Conservation (phyloP, 2,113 vertebrate species). For the Anseranas semipalmata region DNA sequence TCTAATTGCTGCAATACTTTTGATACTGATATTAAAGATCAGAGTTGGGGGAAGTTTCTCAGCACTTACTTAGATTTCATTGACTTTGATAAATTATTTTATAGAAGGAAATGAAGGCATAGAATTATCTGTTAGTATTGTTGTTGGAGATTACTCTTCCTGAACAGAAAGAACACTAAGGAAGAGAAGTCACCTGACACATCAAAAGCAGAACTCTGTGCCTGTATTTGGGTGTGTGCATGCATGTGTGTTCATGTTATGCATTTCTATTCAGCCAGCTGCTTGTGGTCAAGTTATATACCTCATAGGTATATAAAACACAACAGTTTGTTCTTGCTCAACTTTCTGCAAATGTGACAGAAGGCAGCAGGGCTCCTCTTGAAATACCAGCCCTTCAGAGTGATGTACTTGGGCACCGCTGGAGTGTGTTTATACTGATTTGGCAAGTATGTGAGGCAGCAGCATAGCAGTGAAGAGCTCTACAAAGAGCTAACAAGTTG, state of each 20-base stretch:
- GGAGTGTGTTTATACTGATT: constrained; percentile 57
- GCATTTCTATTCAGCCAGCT: not conserved
- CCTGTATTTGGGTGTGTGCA: not conserved
- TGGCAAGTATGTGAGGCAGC: constrained; percentile 54
- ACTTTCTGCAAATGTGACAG: not conserved
- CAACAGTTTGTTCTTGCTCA: not conserved
- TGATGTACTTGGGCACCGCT: constrained; percentile 3
- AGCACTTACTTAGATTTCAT: not conserved
- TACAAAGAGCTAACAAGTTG: not conserved
- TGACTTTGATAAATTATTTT: not conserved
- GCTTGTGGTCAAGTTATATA: not conserved
- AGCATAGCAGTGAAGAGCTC: not conserved
- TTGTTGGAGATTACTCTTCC: not conserved
- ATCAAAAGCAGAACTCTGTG: not conserved
- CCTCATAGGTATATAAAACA: not conserved
- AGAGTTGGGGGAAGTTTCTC: not conserved
- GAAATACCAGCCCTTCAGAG: constrained; percentile 38
- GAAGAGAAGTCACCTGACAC: not conserved
- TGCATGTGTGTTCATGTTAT: too few relatives aligned
- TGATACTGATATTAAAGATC: not conserved
- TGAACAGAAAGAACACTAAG: not conserved
- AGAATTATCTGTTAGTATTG: not conserved
- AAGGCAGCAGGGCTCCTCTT: constrained; percentile 11
- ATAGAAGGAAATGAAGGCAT: not conserved
- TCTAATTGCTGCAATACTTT: not conserved